Evolutionary conservation across 2,797 vertebrate species (phyloP), one percentile per base, ranked within the genome.

Genomic region (Rousettus madagascariensis): DNA sequence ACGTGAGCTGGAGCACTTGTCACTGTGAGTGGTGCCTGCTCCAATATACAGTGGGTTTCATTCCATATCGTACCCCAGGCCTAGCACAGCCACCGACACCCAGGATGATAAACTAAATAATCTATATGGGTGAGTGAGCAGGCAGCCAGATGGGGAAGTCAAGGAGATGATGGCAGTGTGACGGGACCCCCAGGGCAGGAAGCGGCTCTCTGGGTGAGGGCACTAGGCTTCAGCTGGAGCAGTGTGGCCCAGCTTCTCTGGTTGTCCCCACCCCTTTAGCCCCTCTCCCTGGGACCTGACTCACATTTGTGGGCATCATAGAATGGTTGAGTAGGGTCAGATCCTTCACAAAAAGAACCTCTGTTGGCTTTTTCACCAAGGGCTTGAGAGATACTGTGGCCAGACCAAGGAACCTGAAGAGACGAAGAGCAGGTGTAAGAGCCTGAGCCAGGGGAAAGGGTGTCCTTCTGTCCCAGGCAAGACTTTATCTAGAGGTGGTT

Each of bases 341-440:
- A 10, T 97, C 63, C 72, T 94, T 97, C 77, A 97, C 22, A 1
- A 51, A 83, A 74, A 97, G 65, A 20, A 96, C 68, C 2, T 90
- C 6, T 0, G 33, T 78, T 0, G 95, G 92, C 6, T 82, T 93
- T 36, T 92, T 92, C 33, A 82, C 83, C 80, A 97, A 83, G 0
- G 63, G 55, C 36, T 88, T 93, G 19, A 98, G 97, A 38, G 80
- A 15, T 12, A 98, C 13, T 15, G 88, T 97, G 46, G 63, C 90
- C 36, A 91, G 16, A 43, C 98, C 98, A 71, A 98, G 96, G 84
- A 95, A 86, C 26, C 98, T 98, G 36, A 33, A 41, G 68, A 79
- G 61, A 87, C 1, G 10, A 90, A 65, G 26, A 46, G 43, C 28
- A 78, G 8, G 2, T 13, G 5, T 69, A 38, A 93, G 89, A 46